Evolutionary conservation across 2,888 invertebrate genomes (phyloP), one percentile per base, ranked within the genome.

Genomic region (Poecilobothrus nobilitatus): DNA sequence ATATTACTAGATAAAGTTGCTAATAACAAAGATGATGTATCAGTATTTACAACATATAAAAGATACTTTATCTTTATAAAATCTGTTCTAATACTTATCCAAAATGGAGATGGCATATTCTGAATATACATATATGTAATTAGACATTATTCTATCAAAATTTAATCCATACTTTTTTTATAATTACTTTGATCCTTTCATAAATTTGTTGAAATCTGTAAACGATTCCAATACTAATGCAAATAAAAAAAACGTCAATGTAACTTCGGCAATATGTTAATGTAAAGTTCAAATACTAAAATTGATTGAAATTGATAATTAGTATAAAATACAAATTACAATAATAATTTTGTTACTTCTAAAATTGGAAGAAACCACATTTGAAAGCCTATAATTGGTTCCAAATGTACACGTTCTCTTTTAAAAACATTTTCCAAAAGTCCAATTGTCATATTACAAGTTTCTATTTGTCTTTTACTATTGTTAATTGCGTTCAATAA

Each of bases 221-320:
- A 0, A 87, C 82, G 61, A 91, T 77, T 0, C 89, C 88, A 75
- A 88, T 84, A 75, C 90, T 89, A 63, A 90, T 82, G 53, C 89
- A 78, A 73, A 90, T 89, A 18, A 91, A 86, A 67, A 91, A 86
- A 68, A 89, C 79, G 74, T 91, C 91, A 74, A 89, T 87, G 69
- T 88, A 90, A 73, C 89, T 89, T 86, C 90, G 90, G 0, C 87
- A 83, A 72, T 88, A 86, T 0, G 91, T 90, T 27, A 88, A 85
- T 0, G 78, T 76, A 65, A 80, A 69, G 70, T 79, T 80, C 3
- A 76, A 71, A 76, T 78, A 81, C 78, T 81, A 66, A 22, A 71
- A 71, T 65, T 12, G 8, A 63, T 66, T n/a, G 66, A 27, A 22
- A 65, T 61, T 34, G 41, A 9, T 41, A 41, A 6, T 41, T 41